Percentiles rank a stretch among this genome's conserved stretches.
Evolutionary conservation across 2,113 vertebrate species (phyloP).

Genomic region (Peromyscus polionotus): DNA sequence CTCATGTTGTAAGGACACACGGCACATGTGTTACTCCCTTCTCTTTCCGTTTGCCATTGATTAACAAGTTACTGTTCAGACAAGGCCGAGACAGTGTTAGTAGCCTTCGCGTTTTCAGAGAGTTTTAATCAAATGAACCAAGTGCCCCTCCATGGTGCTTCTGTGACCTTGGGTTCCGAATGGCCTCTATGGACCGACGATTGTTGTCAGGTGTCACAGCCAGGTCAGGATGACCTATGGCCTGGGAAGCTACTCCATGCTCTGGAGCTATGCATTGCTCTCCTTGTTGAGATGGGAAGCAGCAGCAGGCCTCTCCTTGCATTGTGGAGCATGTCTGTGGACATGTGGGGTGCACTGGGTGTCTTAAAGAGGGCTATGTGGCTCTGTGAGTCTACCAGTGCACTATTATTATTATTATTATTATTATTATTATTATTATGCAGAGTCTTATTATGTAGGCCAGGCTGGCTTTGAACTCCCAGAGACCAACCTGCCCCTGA

Average conservation of each 20-base stretch:
- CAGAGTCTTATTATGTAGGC: background rate
- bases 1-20: background rate
- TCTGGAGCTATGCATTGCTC: background rate
- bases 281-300: background rate
- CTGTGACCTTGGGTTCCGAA: background rate
- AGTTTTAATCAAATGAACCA: background rate
- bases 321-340: background rate
- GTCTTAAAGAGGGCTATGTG: background rate
- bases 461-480: background rate
- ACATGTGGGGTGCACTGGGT: background rate
- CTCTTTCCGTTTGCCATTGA: conserved; percentile 15
- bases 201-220: background rate
- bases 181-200: background rate
- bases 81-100: background rate
- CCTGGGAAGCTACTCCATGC: background rate
- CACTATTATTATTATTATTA: background rate
- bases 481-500: background rate
- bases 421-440: background rate
- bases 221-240: background rate
- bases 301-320: background rate
- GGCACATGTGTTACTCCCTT: background rate
- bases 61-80: background rate
- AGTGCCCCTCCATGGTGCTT: too few species aligned
- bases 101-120: background rate
- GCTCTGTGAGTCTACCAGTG: background rate